Evolutionary conservation across 2,113 vertebrate genomes (phyloP), one percentile per base, ranked within the genome.

Genomic region (Entosphenus tridentatus): DNA sequence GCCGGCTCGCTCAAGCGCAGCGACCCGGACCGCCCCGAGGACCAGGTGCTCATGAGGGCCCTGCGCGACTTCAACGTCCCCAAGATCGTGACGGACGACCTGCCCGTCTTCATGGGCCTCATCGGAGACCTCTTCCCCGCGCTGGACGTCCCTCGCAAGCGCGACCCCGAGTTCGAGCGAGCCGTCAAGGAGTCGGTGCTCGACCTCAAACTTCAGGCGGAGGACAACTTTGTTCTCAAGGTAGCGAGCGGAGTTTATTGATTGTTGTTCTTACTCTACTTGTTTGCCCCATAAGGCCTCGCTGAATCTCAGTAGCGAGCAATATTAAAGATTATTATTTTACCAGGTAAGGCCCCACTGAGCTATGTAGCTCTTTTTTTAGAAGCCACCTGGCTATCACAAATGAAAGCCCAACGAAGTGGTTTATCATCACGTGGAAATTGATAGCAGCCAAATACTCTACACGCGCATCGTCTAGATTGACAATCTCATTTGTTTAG

Each of bases 191-290:
- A 89, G 71, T 86, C 90, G 0, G 77, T 95, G 7, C 62, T 92
- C 77, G 85, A 88, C 57, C 80, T 95, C 16, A 83, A 77, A 56
- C 74, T 98, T 69, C 93, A 95, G 71, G 82, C 91, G 0, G 92
- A 96, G 72, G 92, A 98, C 71, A 92, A 84, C 77, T 98, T 98
- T 75, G 80, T 96, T 57, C 82, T 98, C 17, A 98, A 96, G 82
- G 93, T 96, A 75, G 72, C 70, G 12, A 1, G 6, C 7, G 0
- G 11, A 2, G 39, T 39, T 39, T 39, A 39, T 39, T 39, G 39
- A 39, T 39, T 39, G 39, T 39, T 39, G 39, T 39, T 39, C 39
- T 39, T 39, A 39, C 39, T 39, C 39, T 39, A 2, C 39, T 39
- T 39, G 39, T 39, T 39, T 39, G 6, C 39, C 39, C 39, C 4